Conservation (phyloP, 92 coral and sea anemone species). For the Porites rus region DNA sequence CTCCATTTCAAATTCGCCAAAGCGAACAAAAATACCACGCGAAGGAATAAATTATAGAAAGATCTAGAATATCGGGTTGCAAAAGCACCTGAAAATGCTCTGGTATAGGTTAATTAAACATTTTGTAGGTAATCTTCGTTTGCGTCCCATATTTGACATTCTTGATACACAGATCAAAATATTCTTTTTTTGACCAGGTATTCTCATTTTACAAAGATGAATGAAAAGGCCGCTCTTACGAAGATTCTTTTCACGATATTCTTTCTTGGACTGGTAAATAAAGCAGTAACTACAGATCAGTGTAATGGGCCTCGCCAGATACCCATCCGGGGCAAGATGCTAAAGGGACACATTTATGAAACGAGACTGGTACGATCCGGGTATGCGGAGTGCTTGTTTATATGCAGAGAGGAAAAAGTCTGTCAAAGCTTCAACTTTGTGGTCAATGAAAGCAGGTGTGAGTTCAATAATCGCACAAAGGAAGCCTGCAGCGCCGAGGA, state of each 20-base stretch:
- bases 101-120: no score
- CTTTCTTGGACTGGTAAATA: neutral
- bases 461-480: conserved; percentile 36
- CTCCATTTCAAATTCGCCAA: no score
- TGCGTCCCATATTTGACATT: no score
- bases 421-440: conserved; percentile 45
- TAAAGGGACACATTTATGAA: conserved; percentile 6
- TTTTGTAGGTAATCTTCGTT: no score
- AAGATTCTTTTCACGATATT: neutral
- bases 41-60: no score
- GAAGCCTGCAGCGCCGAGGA: conserved; percentile 25
- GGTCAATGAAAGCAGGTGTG: neutral
- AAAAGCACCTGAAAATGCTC: no score
- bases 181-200: neutral
- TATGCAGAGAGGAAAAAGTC: neutral
- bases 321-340: conserved; percentile 12
- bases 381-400: conserved; percentile 6
- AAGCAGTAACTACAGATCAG: neutral
- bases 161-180: no score
- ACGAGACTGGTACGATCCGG: neutral
- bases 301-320: conserved; percentile 19
- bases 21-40: no score
- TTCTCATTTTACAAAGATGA: neutral
- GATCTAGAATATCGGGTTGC: no score
- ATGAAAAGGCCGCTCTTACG: neutral